Percentiles rank a stretch among this genome's conserved stretches.
These are phyloP conservation scores for Ditylenchus weischeri DNA, from an alignment of 2,888 invertebrate species.

Conservation along the genomic window DNA sequence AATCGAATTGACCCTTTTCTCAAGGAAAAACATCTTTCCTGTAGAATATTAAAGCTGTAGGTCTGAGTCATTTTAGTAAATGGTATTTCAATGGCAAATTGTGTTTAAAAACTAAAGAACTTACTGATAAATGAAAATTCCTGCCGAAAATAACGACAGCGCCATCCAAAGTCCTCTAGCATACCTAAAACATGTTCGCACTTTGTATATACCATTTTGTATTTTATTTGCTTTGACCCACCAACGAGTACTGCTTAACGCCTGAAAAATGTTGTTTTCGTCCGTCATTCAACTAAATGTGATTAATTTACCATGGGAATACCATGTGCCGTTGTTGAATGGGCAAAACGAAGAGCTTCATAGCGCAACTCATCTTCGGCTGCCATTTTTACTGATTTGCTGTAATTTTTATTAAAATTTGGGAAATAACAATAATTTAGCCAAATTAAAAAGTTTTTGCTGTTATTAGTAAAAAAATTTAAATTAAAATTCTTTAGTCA, in stretches of 20 bases:
- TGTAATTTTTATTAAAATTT: not conserved
- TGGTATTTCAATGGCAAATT: no score
- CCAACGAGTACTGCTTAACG: no score
- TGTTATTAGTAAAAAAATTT: no score
- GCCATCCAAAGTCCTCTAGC: slow-evolving; percentile 20
- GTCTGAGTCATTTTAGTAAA: no score
- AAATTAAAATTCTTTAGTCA: no score
- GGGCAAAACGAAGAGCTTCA: slow-evolving; percentile 32
- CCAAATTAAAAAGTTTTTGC: no score
- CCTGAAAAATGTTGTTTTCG: slow-evolving; percentile 1
- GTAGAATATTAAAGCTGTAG: no score
- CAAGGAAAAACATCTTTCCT: no score
- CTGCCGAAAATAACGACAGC: slow-evolving; percentile 21
- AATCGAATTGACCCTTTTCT: no score
- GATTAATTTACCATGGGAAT: slow-evolving; percentile 33
- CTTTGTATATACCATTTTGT: no score
- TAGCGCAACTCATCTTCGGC: slow-evolving; percentile 32
- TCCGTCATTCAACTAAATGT: not conserved
- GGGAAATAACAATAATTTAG: no score
- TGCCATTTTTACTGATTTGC: slow-evolving; percentile 27
- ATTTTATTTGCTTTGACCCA: no score
- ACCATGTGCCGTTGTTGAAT: slow-evolving; percentile 39
- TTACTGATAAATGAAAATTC: slow-evolving; percentile 20
- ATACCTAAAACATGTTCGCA: not conserved
- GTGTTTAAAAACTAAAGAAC: not conserved